Percentiles rank a stretch among this genome's conserved stretches.
Conservation (phyloP, 2,797 vertebrate species). For the Enteromius treurensis region DNA sequence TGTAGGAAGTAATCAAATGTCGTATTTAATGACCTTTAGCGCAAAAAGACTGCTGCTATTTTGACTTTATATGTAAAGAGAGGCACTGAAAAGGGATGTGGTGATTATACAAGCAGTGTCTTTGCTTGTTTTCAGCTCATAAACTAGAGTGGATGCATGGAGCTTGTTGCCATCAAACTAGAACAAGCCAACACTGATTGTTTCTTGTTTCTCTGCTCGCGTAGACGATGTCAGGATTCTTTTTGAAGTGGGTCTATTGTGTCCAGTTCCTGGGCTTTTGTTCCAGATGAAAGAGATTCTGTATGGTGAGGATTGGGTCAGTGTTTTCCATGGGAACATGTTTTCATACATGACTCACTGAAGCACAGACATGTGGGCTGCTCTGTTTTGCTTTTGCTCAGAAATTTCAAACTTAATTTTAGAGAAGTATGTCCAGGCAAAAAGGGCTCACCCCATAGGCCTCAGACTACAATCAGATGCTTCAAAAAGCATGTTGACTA, state of each 20-base stretch:
- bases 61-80: background rate
- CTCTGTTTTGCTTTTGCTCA: constrained; percentile 61
- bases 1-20: background rate
- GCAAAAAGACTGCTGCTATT: background rate
- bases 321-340: constrained; percentile 65
- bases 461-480: constrained; percentile 44
- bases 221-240: constrained; percentile 71
- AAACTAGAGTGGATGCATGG: constrained; percentile 68
- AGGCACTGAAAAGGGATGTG: background rate
- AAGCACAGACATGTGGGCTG: constrained; percentile 50
- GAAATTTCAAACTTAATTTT: constrained; percentile 56
- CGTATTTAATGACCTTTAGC: background rate
- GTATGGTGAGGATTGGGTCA: constrained; percentile 74
- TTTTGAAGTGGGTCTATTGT: constrained; percentile 81
- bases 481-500: constrained; percentile 52
- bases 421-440: constrained; percentile 55
- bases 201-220: constrained; percentile 76
- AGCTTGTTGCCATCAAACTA: constrained; percentile 71
- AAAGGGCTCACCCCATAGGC: constrained; percentile 50
- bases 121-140: constrained; percentile 22
- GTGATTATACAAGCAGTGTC: background rate
- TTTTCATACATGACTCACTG: constrained; percentile 56
- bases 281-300: constrained; percentile 86
- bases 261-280: constrained; percentile 80
- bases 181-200: constrained; percentile 80